Conservation (phyloP, 1,140 invertebrate genomes). For the Nixonia krombeini region DNA sequence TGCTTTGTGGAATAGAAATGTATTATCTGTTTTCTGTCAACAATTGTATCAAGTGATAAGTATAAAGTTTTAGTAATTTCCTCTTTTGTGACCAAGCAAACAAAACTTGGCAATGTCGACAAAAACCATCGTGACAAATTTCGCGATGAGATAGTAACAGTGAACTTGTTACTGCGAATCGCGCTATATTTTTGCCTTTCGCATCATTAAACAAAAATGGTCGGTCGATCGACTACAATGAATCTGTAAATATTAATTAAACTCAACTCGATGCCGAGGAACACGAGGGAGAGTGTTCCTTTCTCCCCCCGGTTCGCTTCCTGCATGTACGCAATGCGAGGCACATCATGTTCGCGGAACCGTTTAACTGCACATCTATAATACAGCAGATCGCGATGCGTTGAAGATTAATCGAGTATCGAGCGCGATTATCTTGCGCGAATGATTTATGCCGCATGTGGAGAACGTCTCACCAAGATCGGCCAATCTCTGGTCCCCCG, state of each 20-base stretch:
- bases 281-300: conserved; percentile 26
- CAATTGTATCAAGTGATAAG: too few relatives aligned
- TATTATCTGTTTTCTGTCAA: too few relatives aligned
- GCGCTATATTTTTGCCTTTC: too few relatives aligned
- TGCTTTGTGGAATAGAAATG: too few relatives aligned
- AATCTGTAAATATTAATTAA: background rate
- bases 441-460: conserved; percentile 36
- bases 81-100: too few relatives aligned
- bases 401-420: conserved; percentile 46
- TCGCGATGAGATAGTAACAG: too few relatives aligned
- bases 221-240: too few relatives aligned
- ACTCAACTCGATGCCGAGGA: background rate
- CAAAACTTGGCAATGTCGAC: too few relatives aligned
- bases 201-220: too few relatives aligned
- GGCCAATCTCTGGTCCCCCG: background rate
- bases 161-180: too few relatives aligned
- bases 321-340: conserved; percentile 22
- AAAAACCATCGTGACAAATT: too few relatives aligned
- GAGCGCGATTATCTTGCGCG: conserved; percentile 42
- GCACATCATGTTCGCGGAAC: conserved; percentile 34
- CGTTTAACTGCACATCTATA: conserved; percentile 48
- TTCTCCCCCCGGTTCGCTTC: conserved; percentile 25
- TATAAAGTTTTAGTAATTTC: too few relatives aligned
- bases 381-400: conserved; percentile 33
- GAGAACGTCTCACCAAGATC: conserved; percentile 11